These are phyloP conservation scores for Potorous gilbertii DNA, from an alignment of 2,797 vertebrate species.

Conservation along the genomic window DNA sequence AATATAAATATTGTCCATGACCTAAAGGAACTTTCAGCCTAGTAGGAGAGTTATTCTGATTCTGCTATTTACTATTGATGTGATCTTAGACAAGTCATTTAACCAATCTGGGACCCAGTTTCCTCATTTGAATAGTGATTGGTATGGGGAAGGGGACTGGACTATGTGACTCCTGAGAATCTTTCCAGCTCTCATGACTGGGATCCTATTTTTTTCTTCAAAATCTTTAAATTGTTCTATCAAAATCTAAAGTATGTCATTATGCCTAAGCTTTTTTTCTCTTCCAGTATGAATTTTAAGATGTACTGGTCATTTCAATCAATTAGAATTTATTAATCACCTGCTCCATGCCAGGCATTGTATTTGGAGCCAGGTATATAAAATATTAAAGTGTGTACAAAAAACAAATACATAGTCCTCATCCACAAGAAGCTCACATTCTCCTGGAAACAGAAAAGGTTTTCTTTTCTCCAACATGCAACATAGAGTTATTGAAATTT, in stretches of 20 bases:
- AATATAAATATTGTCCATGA: neutral
- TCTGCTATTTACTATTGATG: neutral
- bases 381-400: neutral
- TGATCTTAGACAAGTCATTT: neutral
- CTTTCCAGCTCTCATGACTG: neutral
- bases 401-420: neutral
- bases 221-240: no score
- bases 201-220: neutral
- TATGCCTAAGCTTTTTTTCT: neutral
- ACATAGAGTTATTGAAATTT: neutral
- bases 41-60: neutral
- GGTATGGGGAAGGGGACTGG: neutral
- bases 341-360: neutral
- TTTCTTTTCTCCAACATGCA: neutral
- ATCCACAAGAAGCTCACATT: neutral
- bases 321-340: neutral
- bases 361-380: neutral
- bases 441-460: neutral
- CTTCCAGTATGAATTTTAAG: neutral
- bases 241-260: neutral
- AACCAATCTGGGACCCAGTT: no score
- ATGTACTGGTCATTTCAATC: neutral
- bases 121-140: slow-evolving; percentile 8
- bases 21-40: neutral
- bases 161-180: neutral